Evolutionary conservation across 2,797 vertebrate genomes (phyloP), one percentile per base, ranked within the genome.

Genomic region (Chrosomus eos): DNA sequence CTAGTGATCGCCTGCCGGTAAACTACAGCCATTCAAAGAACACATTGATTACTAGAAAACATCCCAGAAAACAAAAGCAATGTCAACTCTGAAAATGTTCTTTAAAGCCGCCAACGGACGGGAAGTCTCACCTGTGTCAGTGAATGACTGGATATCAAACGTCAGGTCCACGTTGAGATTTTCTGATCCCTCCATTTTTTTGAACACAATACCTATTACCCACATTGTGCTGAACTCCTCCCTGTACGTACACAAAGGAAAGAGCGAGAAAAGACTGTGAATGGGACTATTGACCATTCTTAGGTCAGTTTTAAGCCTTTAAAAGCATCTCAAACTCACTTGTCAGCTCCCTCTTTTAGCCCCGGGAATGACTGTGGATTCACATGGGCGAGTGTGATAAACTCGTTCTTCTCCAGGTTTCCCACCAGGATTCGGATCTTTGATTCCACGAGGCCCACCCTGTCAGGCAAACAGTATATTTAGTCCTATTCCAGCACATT

Each of bases 201-300:
- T 97, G 66, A 97, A 96, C 83, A 96, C 94, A 85, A 98, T 94
- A 58, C 97, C 97, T 87, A 97, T 97, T 86, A 97, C 95, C 97
- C 97, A 98, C 95, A 95, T 96, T 1, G 96, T 97, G 89, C 94
- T 95, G 85, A 95, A 95, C 88, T 96, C 95, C 87, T 96, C 95
- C 91, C 97, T 97, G 81, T n/a, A 28, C 7, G 73, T 38, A 88
- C 76, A 87, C 11, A 82, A 75, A 28, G 10, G 23, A 66, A 26
- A 31, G 45, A 31, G 40, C 4, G 26, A 53, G 28, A 67, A 33
- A 51, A 80, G 21, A 31, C 10, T 6, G 10, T 19, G 60, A 31
- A 33, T 16, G 38, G 40, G 3, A 64, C 62, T 7, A 28, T 14
- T 62, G 60, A 62, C 60, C 51, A 64, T 18, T 43, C n/a, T 60